These are phyloP conservation scores for Panagrolaimus sp. DNA, from an alignment of 1,140 invertebrate species.

Conservation along the genomic window DNA sequence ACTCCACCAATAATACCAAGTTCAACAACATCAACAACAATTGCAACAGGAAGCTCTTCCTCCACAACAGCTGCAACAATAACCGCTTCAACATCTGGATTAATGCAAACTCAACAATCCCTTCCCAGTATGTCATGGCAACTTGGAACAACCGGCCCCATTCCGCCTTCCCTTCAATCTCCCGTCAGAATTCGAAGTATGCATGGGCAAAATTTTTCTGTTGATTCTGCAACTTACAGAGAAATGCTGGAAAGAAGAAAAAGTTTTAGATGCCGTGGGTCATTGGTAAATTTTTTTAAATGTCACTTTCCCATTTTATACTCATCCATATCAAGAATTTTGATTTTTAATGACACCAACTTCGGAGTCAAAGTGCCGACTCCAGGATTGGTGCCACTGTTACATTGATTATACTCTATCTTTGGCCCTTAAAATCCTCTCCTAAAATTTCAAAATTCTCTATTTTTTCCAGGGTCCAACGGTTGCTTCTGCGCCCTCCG, in stretches of 20 bases:
- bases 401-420: background rate
- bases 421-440: no score
- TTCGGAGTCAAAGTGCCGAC: background rate
- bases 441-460: background rate
- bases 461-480: conserved; percentile 49
- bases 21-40: background rate
- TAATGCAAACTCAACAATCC: conserved; percentile 11
- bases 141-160: background rate
- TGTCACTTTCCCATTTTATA: background rate
- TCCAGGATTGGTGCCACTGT: background rate
- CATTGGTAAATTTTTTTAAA: conserved; percentile 37
- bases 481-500: conserved; percentile 55
- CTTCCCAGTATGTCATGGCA: background rate
- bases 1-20: no score
- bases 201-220: conserved; percentile 35
- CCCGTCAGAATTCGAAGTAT: background rate
- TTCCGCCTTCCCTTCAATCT: background rate
- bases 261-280: conserved; percentile 37
- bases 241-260: conserved; percentile 45
- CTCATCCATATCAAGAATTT: background rate
- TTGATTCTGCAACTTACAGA: conserved; percentile 42
- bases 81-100: background rate
- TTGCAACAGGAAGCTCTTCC: background rate
- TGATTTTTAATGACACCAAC: background rate
- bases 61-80: background rate